Base-by-base conservation (phyloP, 2,888 invertebrate genomes). In the Gerris lacustris region DNA sequence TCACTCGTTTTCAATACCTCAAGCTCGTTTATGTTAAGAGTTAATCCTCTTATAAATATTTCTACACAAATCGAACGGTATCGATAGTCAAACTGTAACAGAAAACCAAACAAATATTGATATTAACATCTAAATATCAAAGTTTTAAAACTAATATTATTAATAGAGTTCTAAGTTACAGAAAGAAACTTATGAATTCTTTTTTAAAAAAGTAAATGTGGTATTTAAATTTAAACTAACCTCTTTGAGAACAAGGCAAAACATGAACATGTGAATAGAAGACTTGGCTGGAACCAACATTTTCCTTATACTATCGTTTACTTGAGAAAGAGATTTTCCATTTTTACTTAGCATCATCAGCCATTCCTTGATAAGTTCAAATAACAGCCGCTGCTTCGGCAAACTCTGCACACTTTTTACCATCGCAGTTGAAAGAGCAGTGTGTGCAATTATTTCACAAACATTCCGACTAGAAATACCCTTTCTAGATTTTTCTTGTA, bases 21-120 rank as follows among this genome's bases (percentile, higher is more conserved):
- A 77, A 90, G 79, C 78, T 87, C 87, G 77, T 91, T 90, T 85
- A 90, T 86, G 76, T 90, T 90, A 11, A 87, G 86, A 6, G 89
- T 90, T 75, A 91, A 83, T 5, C 88, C 89, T 72, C 88, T 84
- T 69, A 91, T 87, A 79, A 88, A 89, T 76, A 90, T 79, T 79
- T 90, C 89, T 74, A 90, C 87, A 62, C 87, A 86, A 72, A 89
- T 84, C 43, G 87, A 83, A 76, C 86, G 85, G 79, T 87, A 82
- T 45, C 80, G 82, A 0, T 82, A 81, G 44, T 83, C 83, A 74
- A 83, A 83, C 86, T 86, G 82, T 18, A 82, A 82, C 73, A 74
- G 73, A 72, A 71, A 69, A 69, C 72, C 9, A 72, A 15, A 17
- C 31, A 31, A 31, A 31, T 31, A 31, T 31, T 31, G 31, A 31